Conservation (phyloP, 1,140 invertebrate genomes). For the Odontomachus brunneus region DNA sequence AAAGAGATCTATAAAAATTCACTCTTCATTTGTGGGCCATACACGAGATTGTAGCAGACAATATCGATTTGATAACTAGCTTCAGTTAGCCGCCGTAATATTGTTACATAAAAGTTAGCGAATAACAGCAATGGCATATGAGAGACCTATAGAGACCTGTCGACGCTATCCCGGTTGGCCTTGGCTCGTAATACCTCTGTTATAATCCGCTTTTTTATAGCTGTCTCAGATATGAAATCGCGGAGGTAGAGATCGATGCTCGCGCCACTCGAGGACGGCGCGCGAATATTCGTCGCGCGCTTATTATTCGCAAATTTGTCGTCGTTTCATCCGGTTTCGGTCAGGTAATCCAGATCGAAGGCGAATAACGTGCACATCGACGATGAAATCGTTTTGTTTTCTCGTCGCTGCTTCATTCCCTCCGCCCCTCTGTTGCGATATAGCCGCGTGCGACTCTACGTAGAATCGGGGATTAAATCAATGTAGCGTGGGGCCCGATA, state of each 20-base stretch:
- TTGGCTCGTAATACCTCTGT: neutral
- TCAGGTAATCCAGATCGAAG: slow-evolving; percentile 69
- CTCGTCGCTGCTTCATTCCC: neutral
- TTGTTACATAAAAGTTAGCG: slow-evolving; percentile 1
- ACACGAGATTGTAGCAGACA: no score
- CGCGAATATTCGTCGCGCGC: neutral
- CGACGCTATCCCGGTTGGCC: neutral
- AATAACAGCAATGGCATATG: neutral
- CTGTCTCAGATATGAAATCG: neutral
- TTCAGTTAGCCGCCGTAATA: neutral
- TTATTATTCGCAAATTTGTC: slow-evolving; percentile 46
- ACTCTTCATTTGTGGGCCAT: no score
- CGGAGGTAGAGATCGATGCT: neutral
- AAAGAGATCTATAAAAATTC: no score
- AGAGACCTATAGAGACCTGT: neutral
- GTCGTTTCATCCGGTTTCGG: slow-evolving; percentile 21
- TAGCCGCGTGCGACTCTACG: slow-evolving; percentile 49
- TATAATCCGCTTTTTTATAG: neutral
- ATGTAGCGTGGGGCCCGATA: slow-evolving; percentile 73
- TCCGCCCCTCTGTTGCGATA: neutral
- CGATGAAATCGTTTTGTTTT: slow-evolving; percentile 60
- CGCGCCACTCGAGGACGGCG: neutral
- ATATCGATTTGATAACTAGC: no score
- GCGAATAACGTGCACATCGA: slow-evolving; percentile 62
- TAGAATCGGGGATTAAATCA: slow-evolving; percentile 74